Percentiles rank a stretch among this genome's conserved stretches.
These are phyloP conservation scores for Oxygymnocypris stewartii DNA, from an alignment of 2,113 vertebrate genomes.

Conservation along the genomic window DNA sequence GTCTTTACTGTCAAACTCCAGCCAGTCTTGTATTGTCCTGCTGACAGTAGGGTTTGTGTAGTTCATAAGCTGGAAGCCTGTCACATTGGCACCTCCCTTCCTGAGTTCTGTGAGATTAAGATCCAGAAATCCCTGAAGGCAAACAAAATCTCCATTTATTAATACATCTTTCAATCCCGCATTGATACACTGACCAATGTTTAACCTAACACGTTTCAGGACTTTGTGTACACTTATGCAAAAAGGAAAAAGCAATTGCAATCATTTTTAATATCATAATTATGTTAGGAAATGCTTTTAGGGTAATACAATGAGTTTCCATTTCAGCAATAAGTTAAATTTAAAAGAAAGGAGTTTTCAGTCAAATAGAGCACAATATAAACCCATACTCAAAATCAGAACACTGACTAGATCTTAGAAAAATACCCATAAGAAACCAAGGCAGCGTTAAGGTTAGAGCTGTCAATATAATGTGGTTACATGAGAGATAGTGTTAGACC, in stretches of 20 bases:
- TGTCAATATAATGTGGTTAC: background rate
- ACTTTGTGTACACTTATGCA: background rate
- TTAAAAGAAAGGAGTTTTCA: background rate
- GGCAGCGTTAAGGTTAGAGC: background rate
- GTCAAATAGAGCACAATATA: background rate
- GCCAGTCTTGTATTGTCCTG: constrained; percentile 90
- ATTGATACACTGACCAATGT: background rate
- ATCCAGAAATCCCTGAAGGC: constrained; percentile 89
- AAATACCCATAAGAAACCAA: background rate
- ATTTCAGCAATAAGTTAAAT: background rate
- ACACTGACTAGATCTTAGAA: background rate
- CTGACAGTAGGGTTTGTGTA: constrained; percentile 80
- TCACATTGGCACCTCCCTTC: constrained; percentile 89
- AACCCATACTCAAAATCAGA: background rate
- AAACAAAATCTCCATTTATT: constrained; percentile 13
- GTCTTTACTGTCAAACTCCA: constrained; percentile 88
- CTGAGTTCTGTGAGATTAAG: constrained; percentile 91
- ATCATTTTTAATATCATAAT: background rate
- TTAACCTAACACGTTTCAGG: background rate
- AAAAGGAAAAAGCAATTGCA: background rate
- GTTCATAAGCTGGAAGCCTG: constrained; percentile 94
- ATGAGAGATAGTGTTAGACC: background rate
- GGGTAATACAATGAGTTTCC: background rate
- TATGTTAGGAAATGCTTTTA: background rate
- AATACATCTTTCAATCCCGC: background rate